A percentile compares a stretch with the other conserved stretches of the same genome.
Evolutionary conservation across 2,888 invertebrate genomes (phyloP).

Genomic region (Tipula helvola): DNA sequence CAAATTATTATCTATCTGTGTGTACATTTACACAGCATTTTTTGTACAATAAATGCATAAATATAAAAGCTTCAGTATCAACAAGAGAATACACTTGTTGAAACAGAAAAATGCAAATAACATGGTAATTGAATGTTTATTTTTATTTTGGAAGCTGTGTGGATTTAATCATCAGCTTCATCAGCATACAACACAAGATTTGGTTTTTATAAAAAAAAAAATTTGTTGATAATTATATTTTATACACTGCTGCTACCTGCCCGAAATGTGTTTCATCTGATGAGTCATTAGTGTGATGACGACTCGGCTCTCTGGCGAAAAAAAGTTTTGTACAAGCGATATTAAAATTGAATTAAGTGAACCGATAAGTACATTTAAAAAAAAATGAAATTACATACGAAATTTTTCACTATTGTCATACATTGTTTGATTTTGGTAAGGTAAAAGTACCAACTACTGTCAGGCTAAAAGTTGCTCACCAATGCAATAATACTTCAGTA

Average conservation of each 20-base stretch:
- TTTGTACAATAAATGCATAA: neutral
- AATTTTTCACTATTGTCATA: no score
- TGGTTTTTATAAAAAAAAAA: neutral
- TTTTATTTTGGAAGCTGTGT: neutral
- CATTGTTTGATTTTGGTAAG: no score
- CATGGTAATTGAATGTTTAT: neutral
- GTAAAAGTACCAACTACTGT: no score
- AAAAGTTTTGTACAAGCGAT: neutral
- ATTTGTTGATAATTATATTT: neutral
- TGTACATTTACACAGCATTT: neutral
- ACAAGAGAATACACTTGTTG: neutral
- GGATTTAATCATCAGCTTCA: neutral
- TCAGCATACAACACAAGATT: neutral
- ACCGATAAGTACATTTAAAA: neutral
- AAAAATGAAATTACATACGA: neutral
- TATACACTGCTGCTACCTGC: neutral
- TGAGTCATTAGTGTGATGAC: neutral
- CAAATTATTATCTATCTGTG: neutral
- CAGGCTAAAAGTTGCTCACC: no score
- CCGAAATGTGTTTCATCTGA: neutral
- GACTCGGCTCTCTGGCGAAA: neutral
- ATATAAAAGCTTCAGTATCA: neutral
- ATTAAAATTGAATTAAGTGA: neutral
- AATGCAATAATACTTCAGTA: no score
- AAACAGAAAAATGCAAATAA: neutral